Evolutionary conservation across 2,113 vertebrate species (phyloP), one percentile per base, ranked within the genome.

Genomic region (Gasterosteus aculeatus): DNA sequence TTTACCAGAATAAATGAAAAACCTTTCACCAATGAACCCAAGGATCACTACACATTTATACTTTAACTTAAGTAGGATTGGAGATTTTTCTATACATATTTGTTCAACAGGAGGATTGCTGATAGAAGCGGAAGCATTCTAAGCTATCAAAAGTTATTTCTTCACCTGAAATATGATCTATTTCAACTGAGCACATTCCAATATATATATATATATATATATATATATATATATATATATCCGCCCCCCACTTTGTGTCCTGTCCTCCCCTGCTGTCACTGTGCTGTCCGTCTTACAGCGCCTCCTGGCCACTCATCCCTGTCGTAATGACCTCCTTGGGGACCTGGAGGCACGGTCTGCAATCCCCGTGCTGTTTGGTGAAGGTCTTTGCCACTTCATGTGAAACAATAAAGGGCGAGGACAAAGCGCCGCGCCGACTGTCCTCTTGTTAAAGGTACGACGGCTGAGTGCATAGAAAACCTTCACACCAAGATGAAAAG

Each of bases 291-390:
- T 90, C 85, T 89, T 83, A 38, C 63, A 70, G 88, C 54, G 85
- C 85, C 81, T 85, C 57, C 22, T 66, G 79, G 86, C 89, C 46
- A 82, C 87, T 92, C 87, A 89, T 92, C 86, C 85, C 82, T 58
- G 58, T 87, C 85, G 75, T 94, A 94, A 94, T 93, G 93, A 94
- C 91, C 86, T 90, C 93, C 93, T 91, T 77, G 5, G 93, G 91
- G 93, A 93, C 84, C 83, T 72, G 72, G 61, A 85, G 82, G 82
- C 80, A 16, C 75, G 57, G 82, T 91, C 91, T 90, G 84, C 86
- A 77, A 73, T 79, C 83, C 67, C 69, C 63, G 61, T 35, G 69
- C 84, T 86, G 87, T 82, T 84, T 54, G 60, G 72, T 82, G 87
- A 82, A 86, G 85, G 89, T 87, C 87, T 89, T 84, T 33, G 57